A percentile compares a stretch with the other conserved stretches of the same genome.
phyloP scores from a whole-genome alignment of 2,797 vertebrate genomes.

The Pseudopleuronectes americanus region DNA sequence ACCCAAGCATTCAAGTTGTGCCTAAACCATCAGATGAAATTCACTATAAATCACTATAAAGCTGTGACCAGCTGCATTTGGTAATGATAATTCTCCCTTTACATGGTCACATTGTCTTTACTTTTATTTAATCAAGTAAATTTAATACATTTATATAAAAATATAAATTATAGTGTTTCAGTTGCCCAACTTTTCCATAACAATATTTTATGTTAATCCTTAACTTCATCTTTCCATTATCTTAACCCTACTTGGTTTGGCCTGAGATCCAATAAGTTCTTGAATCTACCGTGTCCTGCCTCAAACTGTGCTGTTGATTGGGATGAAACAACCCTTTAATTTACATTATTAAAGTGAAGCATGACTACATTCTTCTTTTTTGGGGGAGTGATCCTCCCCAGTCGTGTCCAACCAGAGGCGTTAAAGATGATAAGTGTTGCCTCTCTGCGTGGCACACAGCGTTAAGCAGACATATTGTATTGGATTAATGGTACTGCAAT shows the following conservation, averaged over 20 bases:
- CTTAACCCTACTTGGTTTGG: no score
- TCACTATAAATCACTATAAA: neutral
- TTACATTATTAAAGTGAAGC: slow-evolving; percentile 34
- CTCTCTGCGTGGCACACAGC: slow-evolving; percentile 69
- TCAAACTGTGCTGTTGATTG: slow-evolving; percentile 11
- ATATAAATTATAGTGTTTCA: no score
- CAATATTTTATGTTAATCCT: no score
- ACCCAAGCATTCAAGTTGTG: no score
- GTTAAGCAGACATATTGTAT: slow-evolving; percentile 81
- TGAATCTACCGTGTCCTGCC: neutral
- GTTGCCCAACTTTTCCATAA: no score
- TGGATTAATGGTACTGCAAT: slow-evolving; percentile 80
- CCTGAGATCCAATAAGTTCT: neutral
- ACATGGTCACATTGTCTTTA: neutral
- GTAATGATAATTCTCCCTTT: no score
- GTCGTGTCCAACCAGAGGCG: slow-evolving; percentile 63
- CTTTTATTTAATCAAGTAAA: no score
- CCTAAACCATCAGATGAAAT: neutral
- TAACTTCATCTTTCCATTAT: no score
- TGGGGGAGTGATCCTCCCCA: slow-evolving; percentile 33
- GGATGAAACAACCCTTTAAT: slow-evolving; percentile 55
- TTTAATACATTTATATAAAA: no score
- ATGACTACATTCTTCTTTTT: slow-evolving; percentile 32
- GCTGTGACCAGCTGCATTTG: neutral
- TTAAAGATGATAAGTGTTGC: slow-evolving; percentile 79